Base-by-base conservation (phyloP, 2,888 invertebrate genomes). In the Malthinus flaveolus region DNA sequence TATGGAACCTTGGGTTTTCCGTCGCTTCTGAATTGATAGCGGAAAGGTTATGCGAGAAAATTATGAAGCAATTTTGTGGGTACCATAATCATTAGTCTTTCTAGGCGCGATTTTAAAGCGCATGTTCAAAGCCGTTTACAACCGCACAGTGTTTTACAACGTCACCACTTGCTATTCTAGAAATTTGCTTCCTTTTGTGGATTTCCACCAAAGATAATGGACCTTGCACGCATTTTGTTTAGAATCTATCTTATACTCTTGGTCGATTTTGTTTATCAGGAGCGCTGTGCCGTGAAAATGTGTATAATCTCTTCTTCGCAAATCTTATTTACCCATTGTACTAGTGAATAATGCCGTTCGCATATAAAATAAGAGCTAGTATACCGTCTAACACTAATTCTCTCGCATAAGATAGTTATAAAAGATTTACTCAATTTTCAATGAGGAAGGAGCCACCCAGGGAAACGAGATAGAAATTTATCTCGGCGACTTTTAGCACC, bases 1-100 rank as follows among this genome's bases (percentile, higher is more conserved):
- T 70, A 71, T 71, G 64, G 71, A 70, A 71, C 68, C 71, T 71
- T 66, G 70, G 67, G 68, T 63, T 65, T 56, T 66, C 71, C 65
- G 68, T 71, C 73, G 70, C 68, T 66, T 67, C 67, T 66, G 70
- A 76, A 77, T 76, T 77, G 76, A 77, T 77, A 75, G 75, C 73
- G 73, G 74, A 76, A 76, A 75, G 77, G 77, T 76, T 77, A 75
- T 74, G 70, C 55, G 73, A 73, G 77, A 75, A 77, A 78, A 78
- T 78, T 78, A 78, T 78, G 78, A 78, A 78, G 76, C 76, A 78
- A 78, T 78, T 76, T 76, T 74, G 77, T 71, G 76, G 76, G 75
- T 71, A 74, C 74, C 68, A 71, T 68, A 68, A 73, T 76, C 75
- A 77, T 77, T 77, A 77, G 75, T 77, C 75, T 77, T 75, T 70